Evolutionary conservation across 2,113 vertebrate genomes (phyloP), one percentile per base, ranked within the genome.

Genomic region (Python bivittatus): DNA sequence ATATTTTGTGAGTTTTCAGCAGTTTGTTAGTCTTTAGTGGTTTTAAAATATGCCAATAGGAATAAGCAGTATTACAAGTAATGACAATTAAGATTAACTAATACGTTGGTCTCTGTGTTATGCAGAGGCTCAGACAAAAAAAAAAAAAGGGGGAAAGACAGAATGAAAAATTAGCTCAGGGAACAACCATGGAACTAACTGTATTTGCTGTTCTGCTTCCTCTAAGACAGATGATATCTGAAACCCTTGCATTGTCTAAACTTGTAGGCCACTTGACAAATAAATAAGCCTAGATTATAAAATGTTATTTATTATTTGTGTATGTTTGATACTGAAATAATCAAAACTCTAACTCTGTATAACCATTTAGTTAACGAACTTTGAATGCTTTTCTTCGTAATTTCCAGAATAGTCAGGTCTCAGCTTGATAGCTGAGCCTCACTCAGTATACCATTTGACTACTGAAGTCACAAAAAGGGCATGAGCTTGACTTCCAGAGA

Each of bases 21-120:
- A 91, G 91, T 94, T 52, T 86, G 79, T 58, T 0, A 54, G 87
- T 60, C 22, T 48, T 92, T 91, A 27, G 33, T n/a, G 8, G 12
- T 10, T 92, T 8, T n/a, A 79, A 79, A 38, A 57, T 8, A 1
- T 87, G 83, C 29, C 1, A 0, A 83, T 90, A 87, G 42, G 54
- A 12, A 25, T 92, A 0, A 0, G 0, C 61, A 25, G 13, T 92
- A 20, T 61, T 88, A 4, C 52, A 87, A 0, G 79, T 42, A 38
- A 23, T 3, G 83, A 2, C 13, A n/a, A n/a, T 79, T 61, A 29
- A 25, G 2, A 48, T 60, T 85, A 52, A 29, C 2, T 57, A 42
- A 38, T 53, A 25, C 2, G 22, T 20, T 79, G 27, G 27, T 48
- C n/a, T 88, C 11, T 60, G 20, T 61, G 6, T 2, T 52, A 13